Evolutionary conservation across 2,797 vertebrate species (phyloP).

Genomic region (Hydrophis major): DNA sequence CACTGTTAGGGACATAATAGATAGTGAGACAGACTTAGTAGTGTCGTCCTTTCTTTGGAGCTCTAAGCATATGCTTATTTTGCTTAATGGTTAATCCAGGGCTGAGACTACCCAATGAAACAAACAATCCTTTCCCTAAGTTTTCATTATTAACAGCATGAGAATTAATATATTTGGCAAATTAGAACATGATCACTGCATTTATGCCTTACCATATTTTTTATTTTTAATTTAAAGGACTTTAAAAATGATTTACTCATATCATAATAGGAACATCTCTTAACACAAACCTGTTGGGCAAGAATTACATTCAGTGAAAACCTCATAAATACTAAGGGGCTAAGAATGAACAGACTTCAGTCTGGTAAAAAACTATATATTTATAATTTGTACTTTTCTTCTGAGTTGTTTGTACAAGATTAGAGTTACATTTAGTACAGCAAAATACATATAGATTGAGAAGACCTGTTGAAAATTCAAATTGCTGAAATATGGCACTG

Average conservation of each 20-base stretch:
- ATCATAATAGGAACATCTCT: neutral
- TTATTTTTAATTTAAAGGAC: neutral
- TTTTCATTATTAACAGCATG: neutral
- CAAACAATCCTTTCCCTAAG: neutral
- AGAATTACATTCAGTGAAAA: neutral
- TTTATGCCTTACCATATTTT: neutral
- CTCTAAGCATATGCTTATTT: neutral
- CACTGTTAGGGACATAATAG: neutral
- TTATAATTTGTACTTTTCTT: neutral
- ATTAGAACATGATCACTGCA: neutral
- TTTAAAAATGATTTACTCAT: neutral
- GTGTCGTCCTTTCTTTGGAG: neutral
- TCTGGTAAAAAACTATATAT: neutral
- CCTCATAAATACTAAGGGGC: neutral
- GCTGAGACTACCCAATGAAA: neutral
- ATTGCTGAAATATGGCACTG: neutral
- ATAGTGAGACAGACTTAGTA: neutral
- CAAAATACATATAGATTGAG: neutral
- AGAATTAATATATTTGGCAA: neutral
- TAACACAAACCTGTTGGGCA: neutral
- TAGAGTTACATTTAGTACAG: neutral
- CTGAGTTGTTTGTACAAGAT: neutral
- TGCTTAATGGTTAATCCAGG: neutral
- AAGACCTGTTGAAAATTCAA: neutral
- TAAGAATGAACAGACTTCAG: neutral